phyloP scores from a whole-genome alignment of 2,888 invertebrate species.

The Epinotia demarniana region DNA sequence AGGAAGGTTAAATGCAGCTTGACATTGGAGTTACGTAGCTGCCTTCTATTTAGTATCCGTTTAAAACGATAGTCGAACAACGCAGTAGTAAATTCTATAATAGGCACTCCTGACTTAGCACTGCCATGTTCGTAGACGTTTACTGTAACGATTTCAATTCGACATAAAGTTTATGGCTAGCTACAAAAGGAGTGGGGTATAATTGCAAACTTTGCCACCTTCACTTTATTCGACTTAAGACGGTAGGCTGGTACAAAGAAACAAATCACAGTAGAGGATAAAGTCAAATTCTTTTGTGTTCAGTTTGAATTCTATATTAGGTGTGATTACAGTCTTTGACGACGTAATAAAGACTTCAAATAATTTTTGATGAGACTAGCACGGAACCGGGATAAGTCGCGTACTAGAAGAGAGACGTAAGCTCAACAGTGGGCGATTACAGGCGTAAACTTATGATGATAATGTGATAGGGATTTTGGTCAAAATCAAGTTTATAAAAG shows the following conservation, averaged over 20 bases:
- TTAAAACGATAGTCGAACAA: constrained; percentile 11
- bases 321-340: no score
- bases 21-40: constrained; percentile 9
- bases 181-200: constrained; percentile 2
- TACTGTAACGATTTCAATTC: constrained; percentile 60
- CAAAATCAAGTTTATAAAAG: no score
- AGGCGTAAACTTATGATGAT: no score
- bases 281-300: background rate
- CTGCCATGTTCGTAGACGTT: constrained; percentile 11
- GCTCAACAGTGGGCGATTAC: no score
- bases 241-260: background rate
- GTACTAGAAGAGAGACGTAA: no score
- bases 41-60: constrained; percentile 10
- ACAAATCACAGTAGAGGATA: background rate
- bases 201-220: constrained; percentile 6
- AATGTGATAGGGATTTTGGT: no score
- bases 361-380: no score
- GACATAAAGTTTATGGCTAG: constrained; percentile 68
- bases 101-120: constrained; percentile 22
- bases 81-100: constrained; percentile 24
- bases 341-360: no score
- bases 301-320: no score
- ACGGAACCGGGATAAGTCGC: no score
- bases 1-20: constrained; percentile 8
- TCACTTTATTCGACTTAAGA: background rate